Conservation (phyloP, 2,888 invertebrate genomes). For the Orthosia gracilis region DNA sequence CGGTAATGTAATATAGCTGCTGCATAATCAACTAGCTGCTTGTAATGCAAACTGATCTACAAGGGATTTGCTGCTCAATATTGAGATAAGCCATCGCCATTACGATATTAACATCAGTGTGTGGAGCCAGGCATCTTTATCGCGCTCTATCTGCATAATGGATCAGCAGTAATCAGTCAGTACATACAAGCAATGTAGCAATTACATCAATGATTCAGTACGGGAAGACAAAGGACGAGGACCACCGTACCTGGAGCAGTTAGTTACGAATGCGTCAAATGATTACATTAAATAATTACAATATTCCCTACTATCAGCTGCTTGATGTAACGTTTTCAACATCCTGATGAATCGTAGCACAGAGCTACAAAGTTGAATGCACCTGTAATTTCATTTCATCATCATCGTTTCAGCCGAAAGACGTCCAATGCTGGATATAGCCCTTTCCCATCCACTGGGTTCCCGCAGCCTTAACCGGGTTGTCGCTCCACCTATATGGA, state of each 20-base stretch:
- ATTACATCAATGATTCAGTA: constrained; percentile 1
- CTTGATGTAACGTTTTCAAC: too few species aligned
- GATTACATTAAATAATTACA: too few species aligned
- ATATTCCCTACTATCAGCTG: too few species aligned
- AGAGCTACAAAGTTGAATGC: too few species aligned
- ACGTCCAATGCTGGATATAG: too few species aligned
- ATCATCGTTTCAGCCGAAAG: too few species aligned
- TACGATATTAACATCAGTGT: background rate
- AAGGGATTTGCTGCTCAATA: constrained; percentile 5
- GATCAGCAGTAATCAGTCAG: background rate
- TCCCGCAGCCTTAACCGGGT: too few species aligned
- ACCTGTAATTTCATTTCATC: too few species aligned
- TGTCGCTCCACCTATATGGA: too few species aligned
- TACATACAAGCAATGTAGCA: background rate
- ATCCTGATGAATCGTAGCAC: too few species aligned
- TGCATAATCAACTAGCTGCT: constrained; percentile 15
- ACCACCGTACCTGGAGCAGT: background rate
- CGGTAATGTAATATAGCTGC: constrained; percentile 13
- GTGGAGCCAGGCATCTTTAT: background rate
- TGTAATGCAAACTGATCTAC: constrained; percentile 30
- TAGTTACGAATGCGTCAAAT: too few species aligned
- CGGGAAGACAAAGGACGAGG: background rate
- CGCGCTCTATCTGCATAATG: constrained; percentile 8
- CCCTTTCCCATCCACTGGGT: too few species aligned
- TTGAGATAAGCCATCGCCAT: constrained; percentile 4